phyloP scores from a whole-genome alignment of 1,140 invertebrate genomes.

The Zaprionus vittiger region DNA sequence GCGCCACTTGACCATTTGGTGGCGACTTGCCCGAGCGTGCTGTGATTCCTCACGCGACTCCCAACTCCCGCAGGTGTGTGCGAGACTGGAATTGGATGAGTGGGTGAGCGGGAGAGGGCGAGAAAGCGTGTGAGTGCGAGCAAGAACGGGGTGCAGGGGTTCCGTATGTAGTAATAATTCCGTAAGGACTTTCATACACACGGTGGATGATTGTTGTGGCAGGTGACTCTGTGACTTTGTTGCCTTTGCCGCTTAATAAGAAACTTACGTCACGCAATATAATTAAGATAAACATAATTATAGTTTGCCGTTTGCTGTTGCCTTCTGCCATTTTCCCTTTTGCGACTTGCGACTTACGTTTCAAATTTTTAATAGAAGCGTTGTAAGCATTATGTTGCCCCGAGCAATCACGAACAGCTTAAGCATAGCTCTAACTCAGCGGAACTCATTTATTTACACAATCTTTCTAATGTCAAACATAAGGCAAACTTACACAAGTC shows the following conservation, averaged over 20 bases:
- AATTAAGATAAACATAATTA: constrained; percentile 83
- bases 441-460: not conserved
- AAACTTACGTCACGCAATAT: constrained; percentile 81
- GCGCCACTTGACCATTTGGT: constrained; percentile 67
- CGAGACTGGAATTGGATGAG: constrained; percentile 20
- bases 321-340: constrained; percentile 36
- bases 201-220: constrained; percentile 59
- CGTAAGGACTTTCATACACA: constrained; percentile 55
- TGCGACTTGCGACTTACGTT: constrained; percentile 23
- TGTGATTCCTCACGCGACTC: constrained; percentile 75
- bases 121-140: not conserved
- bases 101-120: constrained; percentile 1
- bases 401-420: constrained; percentile 26
- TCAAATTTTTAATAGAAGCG: constrained; percentile 59
- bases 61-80: constrained; percentile 21
- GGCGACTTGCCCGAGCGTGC: constrained; percentile 49
- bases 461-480: not conserved
- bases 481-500: not conserved
- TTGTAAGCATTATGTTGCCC: constrained; percentile 53
- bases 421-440: not conserved
- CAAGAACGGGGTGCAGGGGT: not conserved
- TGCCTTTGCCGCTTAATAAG: constrained; percentile 72
- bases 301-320: constrained; percentile 72
- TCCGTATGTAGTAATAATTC: constrained; percentile 73
- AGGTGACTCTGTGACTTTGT: constrained; percentile 74